Evolutionary conservation across 2,113 vertebrate species (phyloP).

Genomic region (Penelope pileata): DNA sequence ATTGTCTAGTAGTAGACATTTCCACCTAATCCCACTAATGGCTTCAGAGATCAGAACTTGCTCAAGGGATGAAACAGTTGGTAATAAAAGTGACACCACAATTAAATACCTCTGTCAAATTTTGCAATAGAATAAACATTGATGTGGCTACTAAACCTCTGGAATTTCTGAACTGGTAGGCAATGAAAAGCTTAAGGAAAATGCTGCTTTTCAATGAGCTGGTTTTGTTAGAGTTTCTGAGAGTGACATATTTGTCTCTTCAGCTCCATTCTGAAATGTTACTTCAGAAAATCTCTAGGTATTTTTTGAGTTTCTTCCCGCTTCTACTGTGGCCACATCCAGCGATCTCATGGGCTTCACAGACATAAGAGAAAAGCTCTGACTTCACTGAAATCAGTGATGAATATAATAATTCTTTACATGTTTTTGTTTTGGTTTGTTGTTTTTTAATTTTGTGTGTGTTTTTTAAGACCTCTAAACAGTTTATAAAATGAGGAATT

Average conservation of each 20-base stretch:
- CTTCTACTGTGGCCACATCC: not conserved
- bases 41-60: constrained; percentile 15
- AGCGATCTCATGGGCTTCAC: not conserved
- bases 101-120: not conserved
- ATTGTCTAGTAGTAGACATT: not conserved
- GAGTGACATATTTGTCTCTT: not conserved
- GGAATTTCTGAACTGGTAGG: not conserved
- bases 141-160: not conserved
- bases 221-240: not conserved
- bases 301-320: not conserved
- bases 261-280: not conserved
- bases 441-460: not conserved
- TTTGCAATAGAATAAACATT: not conserved
- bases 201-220: not conserved
- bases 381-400: not conserved
- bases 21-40: not conserved
- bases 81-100: constrained; percentile 13
- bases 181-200: not conserved
- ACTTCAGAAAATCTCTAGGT: not conserved
- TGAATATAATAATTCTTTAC: not conserved
- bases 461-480: not conserved
- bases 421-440: not conserved
- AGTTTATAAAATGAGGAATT: not conserved
- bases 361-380: not conserved
- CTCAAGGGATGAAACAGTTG: not conserved